Base-by-base conservation (phyloP, 2,888 invertebrate species). In the Ceramica pisi region DNA sequence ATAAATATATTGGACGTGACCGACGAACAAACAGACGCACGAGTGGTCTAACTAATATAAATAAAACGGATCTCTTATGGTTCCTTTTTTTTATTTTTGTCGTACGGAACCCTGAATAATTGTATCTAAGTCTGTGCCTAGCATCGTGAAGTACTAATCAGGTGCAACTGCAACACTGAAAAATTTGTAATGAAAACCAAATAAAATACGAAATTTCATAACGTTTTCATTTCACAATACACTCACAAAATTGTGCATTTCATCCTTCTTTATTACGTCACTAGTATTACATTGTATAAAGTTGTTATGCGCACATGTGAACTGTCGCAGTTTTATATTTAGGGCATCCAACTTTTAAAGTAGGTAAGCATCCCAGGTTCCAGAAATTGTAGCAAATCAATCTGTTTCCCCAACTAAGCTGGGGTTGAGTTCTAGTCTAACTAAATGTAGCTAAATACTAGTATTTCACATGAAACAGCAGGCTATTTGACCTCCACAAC, bases 261-360 rank as follows among this genome's bases (percentile, higher is more conserved):
- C 48, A 31, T 31, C 21, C 0, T 31, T 41, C 35, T 70, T 62
- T 71, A 63, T 71, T 56, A 63, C 41, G 44, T 35, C 50, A 21
- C 50, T 14, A 35, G 16, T 31, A 23, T 12, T 23, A 55, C 12
- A 55, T 64, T 56, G 12, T 64, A 48, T 44, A 26, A 41, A 26
- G 9, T 60, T 44, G 7, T 64, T 38, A 23, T 55, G 38, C 21
- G 38, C 64, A n/a, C 14, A 51, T 23, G 31, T 8, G 19, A 67
- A 46, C 23, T 57, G 46, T 53, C 23, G 35, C 64, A 61, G 44
- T 55, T 79, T 56, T n/a, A 71, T 62, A 62, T 65, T 31, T 26
- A 71, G 50, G 46, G 16, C 68, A 71, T 12, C 23, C 19, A 51
- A 50, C 19, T 44, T 55, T 19, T 55, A 50, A 53, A 75, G 2